Evolutionary conservation across 2,797 vertebrate genomes (phyloP).

Genomic region (Alexandromys oeconomus): DNA sequence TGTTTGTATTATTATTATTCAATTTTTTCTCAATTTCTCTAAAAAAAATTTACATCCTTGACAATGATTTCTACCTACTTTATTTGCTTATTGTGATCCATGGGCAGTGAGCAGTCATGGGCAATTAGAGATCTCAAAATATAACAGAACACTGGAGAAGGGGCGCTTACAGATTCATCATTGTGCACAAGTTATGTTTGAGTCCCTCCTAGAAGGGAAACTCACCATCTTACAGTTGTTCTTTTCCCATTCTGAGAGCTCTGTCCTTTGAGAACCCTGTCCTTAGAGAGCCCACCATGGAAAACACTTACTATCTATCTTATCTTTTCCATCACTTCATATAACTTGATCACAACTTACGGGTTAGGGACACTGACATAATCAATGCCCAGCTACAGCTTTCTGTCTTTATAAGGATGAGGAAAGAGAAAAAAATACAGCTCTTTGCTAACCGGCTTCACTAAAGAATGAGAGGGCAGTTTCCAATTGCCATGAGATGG

Average conservation of each 20-base stretch:
- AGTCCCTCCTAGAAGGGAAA: background rate
- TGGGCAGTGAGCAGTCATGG: background rate
- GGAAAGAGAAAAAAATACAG: background rate
- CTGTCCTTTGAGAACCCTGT: background rate
- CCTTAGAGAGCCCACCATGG: background rate
- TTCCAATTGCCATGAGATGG: background rate
- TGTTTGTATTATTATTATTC: background rate
- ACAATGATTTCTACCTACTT: background rate
- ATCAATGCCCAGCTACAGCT: background rate
- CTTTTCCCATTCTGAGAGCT: background rate
- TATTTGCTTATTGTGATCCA: background rate
- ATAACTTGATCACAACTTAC: background rate
- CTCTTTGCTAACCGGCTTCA: background rate
- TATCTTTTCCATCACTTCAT: background rate
- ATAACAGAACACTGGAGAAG: background rate
- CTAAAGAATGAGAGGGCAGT: background rate
- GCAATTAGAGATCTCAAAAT: background rate
- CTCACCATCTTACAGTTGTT: background rate
- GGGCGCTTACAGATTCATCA: background rate
- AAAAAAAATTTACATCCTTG: background rate
- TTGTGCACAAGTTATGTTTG: background rate
- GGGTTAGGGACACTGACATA: background rate
- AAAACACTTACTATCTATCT: background rate
- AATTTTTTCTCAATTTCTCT: background rate
- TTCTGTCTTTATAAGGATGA: background rate